A percentile compares a stretch with the other conserved stretches of the same genome.
These are phyloP conservation scores for Alsophila aescularia DNA, from an alignment of 2,888 invertebrate species.

Conservation along the genomic window DNA sequence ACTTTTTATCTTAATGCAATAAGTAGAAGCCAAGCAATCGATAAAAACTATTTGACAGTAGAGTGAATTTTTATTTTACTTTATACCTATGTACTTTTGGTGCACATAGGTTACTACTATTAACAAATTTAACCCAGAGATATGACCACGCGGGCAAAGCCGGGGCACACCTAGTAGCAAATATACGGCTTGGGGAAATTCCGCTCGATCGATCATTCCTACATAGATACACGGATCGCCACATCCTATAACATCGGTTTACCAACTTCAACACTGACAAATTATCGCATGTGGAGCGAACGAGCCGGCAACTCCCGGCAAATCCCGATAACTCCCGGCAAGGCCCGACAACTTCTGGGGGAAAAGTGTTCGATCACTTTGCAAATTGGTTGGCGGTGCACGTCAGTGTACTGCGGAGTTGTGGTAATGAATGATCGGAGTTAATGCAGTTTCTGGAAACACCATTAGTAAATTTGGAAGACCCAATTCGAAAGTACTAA, in stretches of 20 bases:
- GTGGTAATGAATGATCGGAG: constrained; percentile 1
- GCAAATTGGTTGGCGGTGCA: constrained; percentile 8
- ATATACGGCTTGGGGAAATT: not conserved
- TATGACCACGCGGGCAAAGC: no score
- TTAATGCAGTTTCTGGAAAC: not conserved
- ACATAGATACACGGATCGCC: constrained; percentile 7
- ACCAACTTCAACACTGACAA: constrained; percentile 19
- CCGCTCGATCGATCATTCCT: constrained; percentile 6
- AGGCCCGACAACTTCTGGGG: not conserved
- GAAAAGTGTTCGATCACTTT: constrained; percentile 12
- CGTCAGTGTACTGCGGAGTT: not conserved
- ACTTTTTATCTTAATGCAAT: no score
- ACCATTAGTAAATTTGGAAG: no score
- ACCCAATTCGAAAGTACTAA: no score
- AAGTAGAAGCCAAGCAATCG: no score
- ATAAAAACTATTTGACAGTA: no score
- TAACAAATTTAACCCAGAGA: no score
- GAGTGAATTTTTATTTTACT: no score
- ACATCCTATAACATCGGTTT: not conserved
- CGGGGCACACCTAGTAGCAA: no score
- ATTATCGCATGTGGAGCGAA: constrained; percentile 14
- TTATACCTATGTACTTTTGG: no score
- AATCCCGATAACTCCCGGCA: not conserved
- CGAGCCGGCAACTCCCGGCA: constrained; percentile 1
- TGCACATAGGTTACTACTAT: no score